Base-by-base conservation (phyloP, 2,113 vertebrate genomes). In the Calidris pygmaea region DNA sequence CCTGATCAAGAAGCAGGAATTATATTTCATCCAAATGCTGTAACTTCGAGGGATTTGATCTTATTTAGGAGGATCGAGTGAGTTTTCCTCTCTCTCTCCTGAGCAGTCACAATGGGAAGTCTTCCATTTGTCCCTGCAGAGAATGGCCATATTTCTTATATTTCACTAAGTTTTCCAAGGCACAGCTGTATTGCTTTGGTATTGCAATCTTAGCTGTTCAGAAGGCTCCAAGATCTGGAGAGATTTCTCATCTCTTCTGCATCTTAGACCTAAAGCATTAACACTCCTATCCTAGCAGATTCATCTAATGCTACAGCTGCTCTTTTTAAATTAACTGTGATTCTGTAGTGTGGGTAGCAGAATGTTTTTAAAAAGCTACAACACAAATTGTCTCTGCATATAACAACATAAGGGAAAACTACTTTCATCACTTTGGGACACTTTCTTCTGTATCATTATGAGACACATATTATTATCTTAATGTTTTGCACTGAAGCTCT, bases 401-500 rank as follows among this genome's bases (percentile, higher is more conserved):
- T 35, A 90, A 72, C 23, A 90, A 71, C 52, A 84, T 84, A 78
- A 67, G 55, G 30, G 79, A 81, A 92, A 96, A 86, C 23, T 14
- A 53, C 56, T 89, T 89, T 60, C 35, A 68, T 73, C 60, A 34
- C 80, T 89, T 84, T 60, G 65, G 76, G 84, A 82, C 48, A 41
- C 43, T 47, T 91, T 27, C 41, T 71, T 56, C 35, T 73, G 10
- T 41, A 89, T 48, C 73, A 83, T 96, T 87, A 89, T 39, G 45
- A 78, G 83, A 90, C 66, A 90, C 72, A 79, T 43, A 48, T 90
- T 93, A 85, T 47, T 90, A 93, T 41, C 86, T 41, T 91, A 93
- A 93, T 78, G 59, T 19, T 95, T 78, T 85, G 14, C 70, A 76
- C 37, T 79, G 70, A 79, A 93, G 62, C 52, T 81, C 34, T 90